A percentile compares a stretch with the other conserved stretches of the same genome.
Conservation (phyloP, 2,797 vertebrate genomes). For the Mus caroli region DNA sequence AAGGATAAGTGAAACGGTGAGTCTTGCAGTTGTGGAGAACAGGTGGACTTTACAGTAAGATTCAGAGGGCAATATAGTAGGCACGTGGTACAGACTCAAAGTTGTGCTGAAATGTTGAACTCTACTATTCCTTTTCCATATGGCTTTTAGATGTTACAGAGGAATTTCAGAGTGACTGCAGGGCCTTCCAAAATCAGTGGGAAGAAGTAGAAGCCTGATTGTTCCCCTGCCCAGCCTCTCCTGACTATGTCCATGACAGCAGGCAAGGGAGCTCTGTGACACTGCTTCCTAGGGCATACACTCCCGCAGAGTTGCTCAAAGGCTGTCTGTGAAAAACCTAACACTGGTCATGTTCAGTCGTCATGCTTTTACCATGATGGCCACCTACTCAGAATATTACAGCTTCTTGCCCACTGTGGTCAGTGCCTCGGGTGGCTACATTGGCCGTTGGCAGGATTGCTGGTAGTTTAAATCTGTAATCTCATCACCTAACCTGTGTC, state of each 20-base stretch:
- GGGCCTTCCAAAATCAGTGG: slow-evolving; percentile 5
- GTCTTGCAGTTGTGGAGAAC: slow-evolving; percentile 36
- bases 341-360: neutral
- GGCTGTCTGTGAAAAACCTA: neutral
- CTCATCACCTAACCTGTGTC: neutral
- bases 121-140: slow-evolving; percentile 22
- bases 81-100: neutral
- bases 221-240: neutral
- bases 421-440: neutral
- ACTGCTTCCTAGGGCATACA: neutral
- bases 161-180: slow-evolving; percentile 41
- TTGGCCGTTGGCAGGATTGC: neutral
- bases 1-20: slow-evolving; percentile 53
- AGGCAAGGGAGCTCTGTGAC: neutral
- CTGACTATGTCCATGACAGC: neutral
- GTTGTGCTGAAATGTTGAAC: slow-evolving; percentile 11
- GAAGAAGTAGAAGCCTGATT: slow-evolving; percentile 41
- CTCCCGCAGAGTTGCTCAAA: neutral
- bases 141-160: slow-evolving; percentile 53
- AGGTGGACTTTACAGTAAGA: slow-evolving; percentile 62
- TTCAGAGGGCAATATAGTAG: slow-evolving; percentile 20
- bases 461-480: neutral
- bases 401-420: neutral
- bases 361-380: neutral
- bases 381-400: neutral